Evolutionary conservation across 2,797 vertebrate species (phyloP).

Genomic region (Ctenochaetus hawaiiensis): DNA sequence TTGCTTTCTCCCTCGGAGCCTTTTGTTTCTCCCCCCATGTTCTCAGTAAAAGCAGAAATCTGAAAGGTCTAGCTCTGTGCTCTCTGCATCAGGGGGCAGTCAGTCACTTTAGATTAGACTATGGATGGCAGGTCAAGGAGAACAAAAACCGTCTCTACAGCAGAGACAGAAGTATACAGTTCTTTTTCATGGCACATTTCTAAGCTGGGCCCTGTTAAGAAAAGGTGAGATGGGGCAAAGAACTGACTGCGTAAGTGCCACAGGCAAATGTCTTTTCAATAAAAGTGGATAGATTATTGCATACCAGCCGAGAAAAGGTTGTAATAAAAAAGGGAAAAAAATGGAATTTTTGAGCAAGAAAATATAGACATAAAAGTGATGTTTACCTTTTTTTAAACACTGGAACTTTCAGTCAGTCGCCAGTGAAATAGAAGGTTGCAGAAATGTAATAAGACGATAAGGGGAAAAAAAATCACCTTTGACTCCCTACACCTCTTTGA

Average conservation of each 20-base stretch:
- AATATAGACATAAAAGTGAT: constrained; percentile 32
- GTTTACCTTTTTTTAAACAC: constrained; percentile 39
- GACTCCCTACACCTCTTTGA: constrained; percentile 74
- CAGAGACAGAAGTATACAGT: constrained; percentile 52
- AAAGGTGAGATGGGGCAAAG: constrained; percentile 37
- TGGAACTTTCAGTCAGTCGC: constrained; percentile 42
- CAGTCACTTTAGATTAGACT: constrained; percentile 85
- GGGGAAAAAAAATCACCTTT: constrained; percentile 65
- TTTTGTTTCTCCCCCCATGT: constrained; percentile 71
- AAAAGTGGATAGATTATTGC: constrained; percentile 25
- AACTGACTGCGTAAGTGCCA: constrained; percentile 27
- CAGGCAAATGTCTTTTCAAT: constrained; percentile 49
- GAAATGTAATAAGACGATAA: constrained; percentile 73
- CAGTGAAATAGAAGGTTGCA: constrained; percentile 69
- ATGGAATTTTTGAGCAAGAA: constrained; percentile 17
- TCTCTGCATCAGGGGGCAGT: constrained; percentile 77
- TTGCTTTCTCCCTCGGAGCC: constrained; percentile 72
- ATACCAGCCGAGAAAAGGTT: constrained; percentile 19
- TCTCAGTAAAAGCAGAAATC: constrained; percentile 74
- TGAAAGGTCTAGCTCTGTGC: constrained; percentile 77
- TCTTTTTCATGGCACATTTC: constrained; percentile 47
- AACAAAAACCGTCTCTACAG: constrained; percentile 75
- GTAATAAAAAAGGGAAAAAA: constrained; percentile 6
- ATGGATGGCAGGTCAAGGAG: constrained; percentile 84
- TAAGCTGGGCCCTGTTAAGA: constrained; percentile 7